phyloP scores from a whole-genome alignment of 1,140 invertebrate genomes.

The Solenopsis invicta region DNA sequence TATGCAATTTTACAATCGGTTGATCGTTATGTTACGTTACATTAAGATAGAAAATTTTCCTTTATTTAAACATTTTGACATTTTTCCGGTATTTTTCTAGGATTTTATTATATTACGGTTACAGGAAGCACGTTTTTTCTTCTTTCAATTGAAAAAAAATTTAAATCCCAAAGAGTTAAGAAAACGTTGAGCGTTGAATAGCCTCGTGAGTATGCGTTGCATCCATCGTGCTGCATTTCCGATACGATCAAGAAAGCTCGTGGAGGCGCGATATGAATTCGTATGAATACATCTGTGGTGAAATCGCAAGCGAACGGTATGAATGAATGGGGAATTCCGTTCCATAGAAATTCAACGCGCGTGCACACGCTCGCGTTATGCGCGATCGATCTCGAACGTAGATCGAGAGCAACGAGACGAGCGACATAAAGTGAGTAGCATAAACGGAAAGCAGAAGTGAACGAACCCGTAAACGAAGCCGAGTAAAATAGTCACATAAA shows the following conservation, averaged over 20 bases:
- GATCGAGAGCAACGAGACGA: constrained; percentile 39
- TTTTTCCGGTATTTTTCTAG: background rate
- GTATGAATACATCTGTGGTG: constrained; percentile 60
- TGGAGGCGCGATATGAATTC: constrained; percentile 58
- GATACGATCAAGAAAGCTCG: constrained; percentile 51
- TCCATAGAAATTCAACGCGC: constrained; percentile 52
- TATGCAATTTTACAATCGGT: background rate
- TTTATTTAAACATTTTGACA: background rate
- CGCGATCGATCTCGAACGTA: constrained; percentile 46
- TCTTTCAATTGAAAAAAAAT: constrained; percentile 29
- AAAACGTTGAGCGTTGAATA: constrained; percentile 14
- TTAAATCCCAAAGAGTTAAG: background rate
- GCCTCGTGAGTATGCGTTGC: constrained; percentile 22
- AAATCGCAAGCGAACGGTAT: constrained; percentile 51
- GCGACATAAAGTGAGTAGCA: constrained; percentile 29
- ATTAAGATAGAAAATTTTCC: background rate
- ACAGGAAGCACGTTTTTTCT: background rate
- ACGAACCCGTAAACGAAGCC: constrained; percentile 26
- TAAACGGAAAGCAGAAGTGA: constrained; percentile 37
- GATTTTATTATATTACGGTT: background rate
- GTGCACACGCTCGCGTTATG: constrained; percentile 42
- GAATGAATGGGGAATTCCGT: constrained; percentile 48
- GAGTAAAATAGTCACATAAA: background rate
- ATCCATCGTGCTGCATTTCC: constrained; percentile 46
- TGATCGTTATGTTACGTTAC: background rate